Evolutionary conservation across 2,113 vertebrate genomes (phyloP), one percentile per base, ranked within the genome.

Genomic region (Erythrocebus patas): DNA sequence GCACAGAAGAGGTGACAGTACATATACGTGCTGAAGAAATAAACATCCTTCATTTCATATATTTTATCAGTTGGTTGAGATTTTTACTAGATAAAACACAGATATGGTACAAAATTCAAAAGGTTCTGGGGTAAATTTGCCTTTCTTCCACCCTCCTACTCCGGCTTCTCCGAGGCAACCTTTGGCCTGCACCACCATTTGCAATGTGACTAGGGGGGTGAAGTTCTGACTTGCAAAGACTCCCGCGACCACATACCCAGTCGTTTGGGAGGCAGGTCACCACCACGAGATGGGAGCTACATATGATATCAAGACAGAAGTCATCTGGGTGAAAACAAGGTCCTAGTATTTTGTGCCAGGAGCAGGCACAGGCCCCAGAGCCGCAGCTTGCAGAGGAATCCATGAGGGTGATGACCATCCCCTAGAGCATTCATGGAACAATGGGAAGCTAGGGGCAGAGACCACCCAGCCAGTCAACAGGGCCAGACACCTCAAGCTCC

Each of bases 291-390:
- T 66, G 83, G 76, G 43, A 57, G 70, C 38, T 13, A 10, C 79
- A 10, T 30, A 79, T 17, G 92, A n/a, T 9, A 82, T 25, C 45
- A 43, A 30, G 95, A 66, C 5, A 40, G 82, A 80, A 66, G 84
- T 64, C 64, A 50, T 17, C 70, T 20, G 75, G 66, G 75, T 81
- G 95, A 32, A 90, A 95, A 80, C 38, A 23, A 78, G 22, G 86
- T 48, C 48, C 64, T 20, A 2, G 40, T 14, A 59, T 27, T 45
- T 32, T 3, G 0, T 2, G 25, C 73, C 0, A 1, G 64, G 23
- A 55, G 82, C 30, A 72, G 43, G 66, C 89, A 20, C 64, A 20
- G 1, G 82, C 76, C 88, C 22, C 13, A 16, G 66, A 16, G 83
- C 90, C 23, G 43, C n/a, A 0, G 80, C 52, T 18, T 0, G 9